phyloP scores from a whole-genome alignment of 2,113 vertebrate species.

The Empidonax alnorum region DNA sequence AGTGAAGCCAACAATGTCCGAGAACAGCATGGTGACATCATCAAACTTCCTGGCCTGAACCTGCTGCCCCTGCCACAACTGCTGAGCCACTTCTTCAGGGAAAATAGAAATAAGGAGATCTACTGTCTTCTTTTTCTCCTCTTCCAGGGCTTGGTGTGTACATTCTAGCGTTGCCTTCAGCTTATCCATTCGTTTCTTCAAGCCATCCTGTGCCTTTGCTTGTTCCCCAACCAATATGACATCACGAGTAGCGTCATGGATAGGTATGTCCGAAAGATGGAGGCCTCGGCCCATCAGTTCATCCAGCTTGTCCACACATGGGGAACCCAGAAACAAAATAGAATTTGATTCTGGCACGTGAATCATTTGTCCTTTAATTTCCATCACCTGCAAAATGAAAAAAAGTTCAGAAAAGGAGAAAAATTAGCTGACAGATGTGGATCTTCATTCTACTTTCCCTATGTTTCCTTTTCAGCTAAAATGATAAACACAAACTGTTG shows the following conservation, averaged over 20 bases:
- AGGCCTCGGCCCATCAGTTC: conserved; percentile 97
- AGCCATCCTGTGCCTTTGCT: conserved; percentile 95
- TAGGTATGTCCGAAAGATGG: conserved; percentile 95
- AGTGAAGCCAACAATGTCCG: conserved; percentile 97
- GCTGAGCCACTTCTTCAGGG: conserved; percentile 95
- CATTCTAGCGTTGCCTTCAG: conserved; percentile 94
- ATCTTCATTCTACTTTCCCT: neutral
- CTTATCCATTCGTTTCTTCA: conserved; percentile 98
- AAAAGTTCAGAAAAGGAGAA: neutral
- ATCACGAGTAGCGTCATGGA: conserved; percentile 95
- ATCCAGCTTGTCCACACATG: conserved; percentile 96
- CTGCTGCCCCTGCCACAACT: conserved; percentile 93
- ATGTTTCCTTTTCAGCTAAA: neutral
- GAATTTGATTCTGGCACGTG: conserved; percentile 93
- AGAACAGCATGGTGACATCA: conserved; percentile 98
- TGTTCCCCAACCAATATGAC: conserved; percentile 97
- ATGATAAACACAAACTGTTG: neutral
- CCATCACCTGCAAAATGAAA: conserved; percentile 90
- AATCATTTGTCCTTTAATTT: conserved; percentile 99
- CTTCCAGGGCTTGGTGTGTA: conserved; percentile 94
- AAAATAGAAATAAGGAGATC: conserved; percentile 98
- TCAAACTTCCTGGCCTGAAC: conserved; percentile 97
- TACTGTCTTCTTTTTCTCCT: conserved; percentile 96
- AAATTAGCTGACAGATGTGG: neutral
- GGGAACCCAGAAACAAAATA: conserved; percentile 94